Base-by-base conservation (phyloP, 2,888 invertebrate species). In the Pecten maximus region DNA sequence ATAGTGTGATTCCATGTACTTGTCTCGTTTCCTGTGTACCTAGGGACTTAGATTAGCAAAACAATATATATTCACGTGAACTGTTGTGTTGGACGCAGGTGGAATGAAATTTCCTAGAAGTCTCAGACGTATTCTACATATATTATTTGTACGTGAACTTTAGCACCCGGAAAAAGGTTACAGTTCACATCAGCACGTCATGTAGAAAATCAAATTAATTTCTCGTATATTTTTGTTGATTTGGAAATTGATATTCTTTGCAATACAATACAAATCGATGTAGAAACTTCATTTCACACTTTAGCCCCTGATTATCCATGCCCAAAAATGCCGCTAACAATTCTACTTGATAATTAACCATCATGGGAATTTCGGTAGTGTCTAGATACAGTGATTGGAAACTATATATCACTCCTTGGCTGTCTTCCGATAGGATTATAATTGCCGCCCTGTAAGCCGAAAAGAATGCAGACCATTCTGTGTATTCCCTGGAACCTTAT, bases 291-390 rank as follows among this genome's bases (percentile, higher is more conserved):
- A 10, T 74, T 35, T 74, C 74, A 10, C 19, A 4, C 28, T 10
- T 0, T 35, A 74, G 28, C 6, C 35, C 35, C 74, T 28, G 35
- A 74, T 28, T 74, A 8, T 35, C 15, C 74, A 12, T 28, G 6
- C 12, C 15, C 8, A 10, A 35, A 74, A n/a, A 28, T 74, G 6
- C 10, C 23, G 8, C 1, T 35, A 28, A 74, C 74, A 74, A 74
- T 28, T 8, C 74, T 74, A 10, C 28, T 10, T 35, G 74, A 15
- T 74, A 74, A 74, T 74, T 74, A 74, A 74, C 12, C 35, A 74
- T 74, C 60, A 3, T 74, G 74, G 74, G 74, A 35, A 74, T 28
- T 28, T 74, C 74, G 74, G 74, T 74, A 74, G 74, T 23, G 74
- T 74, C 74, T 74, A 74, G 74, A 6, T 28, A 28, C 74, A 35